Evolutionary conservation across 2,113 vertebrate species (phyloP).

Genomic region (Elephantulus edwardii): DNA sequence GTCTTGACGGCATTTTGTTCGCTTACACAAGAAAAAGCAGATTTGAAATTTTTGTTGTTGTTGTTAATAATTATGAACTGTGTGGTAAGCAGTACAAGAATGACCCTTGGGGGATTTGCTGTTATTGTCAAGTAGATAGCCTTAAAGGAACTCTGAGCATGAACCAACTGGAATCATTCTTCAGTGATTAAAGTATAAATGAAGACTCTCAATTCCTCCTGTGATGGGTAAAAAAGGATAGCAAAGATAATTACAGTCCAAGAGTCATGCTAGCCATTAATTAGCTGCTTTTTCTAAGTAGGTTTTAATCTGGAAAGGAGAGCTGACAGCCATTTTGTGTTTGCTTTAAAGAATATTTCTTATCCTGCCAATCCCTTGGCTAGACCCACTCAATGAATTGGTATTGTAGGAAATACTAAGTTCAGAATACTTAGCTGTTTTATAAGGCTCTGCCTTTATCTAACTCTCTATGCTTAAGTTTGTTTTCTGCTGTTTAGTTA

Average conservation of each 20-base stretch:
- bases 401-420: not conserved
- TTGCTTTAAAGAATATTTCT: not conserved
- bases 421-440: not conserved
- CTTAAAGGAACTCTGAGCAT: slow-evolving; percentile 55
- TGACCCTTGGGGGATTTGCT: slow-evolving; percentile 8
- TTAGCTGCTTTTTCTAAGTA: slow-evolving; percentile 51
- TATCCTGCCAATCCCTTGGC: not conserved
- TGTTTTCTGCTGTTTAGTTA: not conserved
- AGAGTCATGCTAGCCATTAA: slow-evolving; percentile 54
- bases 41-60: too few relatives aligned
- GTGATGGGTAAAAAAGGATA: slow-evolving; percentile 50
- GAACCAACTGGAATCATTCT: slow-evolving; percentile 65
- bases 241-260: slow-evolving; percentile 59
- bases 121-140: slow-evolving; percentile 49
- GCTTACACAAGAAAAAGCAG: too few relatives aligned
- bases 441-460: not conserved
- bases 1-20: too few relatives aligned
- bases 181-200: slow-evolving; percentile 66
- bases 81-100: not conserved
- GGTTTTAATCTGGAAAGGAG: slow-evolving; percentile 10
- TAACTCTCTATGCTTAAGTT: not conserved
- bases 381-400: not conserved
- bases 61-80: slow-evolving; percentile 52
- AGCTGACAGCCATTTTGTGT: not conserved
- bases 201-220: slow-evolving; percentile 54